phyloP scores from a whole-genome alignment of 2,797 vertebrate genomes.

The Octomys mimax region DNA sequence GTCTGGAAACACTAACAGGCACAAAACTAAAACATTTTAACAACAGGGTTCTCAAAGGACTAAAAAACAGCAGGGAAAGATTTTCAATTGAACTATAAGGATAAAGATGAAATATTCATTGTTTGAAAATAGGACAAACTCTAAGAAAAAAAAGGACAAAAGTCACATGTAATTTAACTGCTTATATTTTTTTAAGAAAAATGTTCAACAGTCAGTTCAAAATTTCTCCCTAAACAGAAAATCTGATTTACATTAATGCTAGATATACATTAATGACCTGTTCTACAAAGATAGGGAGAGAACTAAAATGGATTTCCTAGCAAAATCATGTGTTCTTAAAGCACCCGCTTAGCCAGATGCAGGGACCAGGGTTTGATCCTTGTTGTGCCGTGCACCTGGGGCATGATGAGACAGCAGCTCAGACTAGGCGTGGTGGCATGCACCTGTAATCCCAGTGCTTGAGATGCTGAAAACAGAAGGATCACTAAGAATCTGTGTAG shows the following conservation, averaged over 20 bases:
- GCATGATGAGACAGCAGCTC: too few species aligned
- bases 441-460: too few species aligned
- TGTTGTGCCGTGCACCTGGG: too few species aligned
- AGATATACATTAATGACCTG: conserved; percentile 33
- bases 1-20: conserved; percentile 52
- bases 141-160: neutral
- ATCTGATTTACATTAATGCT: conserved; percentile 19
- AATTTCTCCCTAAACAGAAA: conserved; percentile 55
- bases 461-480: too few species aligned
- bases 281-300: conserved; percentile 34
- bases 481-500: too few species aligned
- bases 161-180: neutral
- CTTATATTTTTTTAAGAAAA: neutral
- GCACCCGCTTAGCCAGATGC: too few species aligned
- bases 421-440: too few species aligned
- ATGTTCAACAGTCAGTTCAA: conserved; percentile 14
- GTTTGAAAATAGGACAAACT: conserved; percentile 37
- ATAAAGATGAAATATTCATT: conserved; percentile 9
- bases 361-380: too few species aligned
- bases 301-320: conserved; percentile 55
- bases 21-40: conserved; percentile 60
- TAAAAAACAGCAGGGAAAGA: conserved; percentile 35
- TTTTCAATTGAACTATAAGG: conserved; percentile 50
- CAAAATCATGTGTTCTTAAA: neutral
- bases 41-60: conserved; percentile 65